Evolutionary conservation across 1,140 invertebrate genomes (phyloP).

Genomic region (Tetragonula clypearis): DNA sequence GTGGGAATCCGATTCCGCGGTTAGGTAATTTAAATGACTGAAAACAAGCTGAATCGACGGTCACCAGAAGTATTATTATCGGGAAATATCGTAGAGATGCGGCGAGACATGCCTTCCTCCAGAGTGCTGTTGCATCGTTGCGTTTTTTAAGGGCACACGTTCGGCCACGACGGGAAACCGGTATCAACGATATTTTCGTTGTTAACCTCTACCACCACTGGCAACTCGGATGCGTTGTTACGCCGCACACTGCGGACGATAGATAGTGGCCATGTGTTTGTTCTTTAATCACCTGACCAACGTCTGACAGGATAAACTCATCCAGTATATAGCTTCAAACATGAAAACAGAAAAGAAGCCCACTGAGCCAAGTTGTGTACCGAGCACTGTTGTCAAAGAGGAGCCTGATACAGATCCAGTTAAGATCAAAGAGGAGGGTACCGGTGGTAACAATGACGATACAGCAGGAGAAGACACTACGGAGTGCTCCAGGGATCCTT

Average conservation of each 20-base stretch:
- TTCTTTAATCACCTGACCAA: slow-evolving; percentile 35
- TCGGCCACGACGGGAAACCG: slow-evolving; percentile 10
- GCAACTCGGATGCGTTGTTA: slow-evolving; percentile 12
- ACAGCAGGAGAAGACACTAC: slow-evolving; percentile 71
- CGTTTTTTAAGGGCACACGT: slow-evolving; percentile 26
- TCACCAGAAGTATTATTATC: slow-evolving; percentile 11
- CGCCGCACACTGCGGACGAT: slow-evolving; percentile 33
- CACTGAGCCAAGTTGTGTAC: slow-evolving; percentile 77
- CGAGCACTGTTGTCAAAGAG: slow-evolving; percentile 76
- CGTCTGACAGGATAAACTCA: slow-evolving; percentile 61
- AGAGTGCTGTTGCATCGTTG: slow-evolving; percentile 2
- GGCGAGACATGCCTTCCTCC: slow-evolving; percentile 44
- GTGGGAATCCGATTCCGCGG: slow-evolving; percentile 34
- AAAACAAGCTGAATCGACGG: slow-evolving; percentile 20
- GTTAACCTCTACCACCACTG: slow-evolving; percentile 54
- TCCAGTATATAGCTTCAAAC: slow-evolving; percentile 55
- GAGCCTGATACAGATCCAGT: slow-evolving; percentile 76
- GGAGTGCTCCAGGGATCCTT: slow-evolving; percentile 74
- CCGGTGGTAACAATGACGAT: slow-evolving; percentile 72
- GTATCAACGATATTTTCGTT: slow-evolving; percentile 35
- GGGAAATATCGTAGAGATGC: slow-evolving; percentile 5
- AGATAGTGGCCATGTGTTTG: slow-evolving; percentile 63
- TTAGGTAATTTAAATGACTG: slow-evolving; percentile 39
- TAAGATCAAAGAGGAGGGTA: slow-evolving; percentile 78
- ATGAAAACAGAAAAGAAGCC: slow-evolving; percentile 81